Base-by-base conservation (phyloP, 2,797 vertebrate genomes). In the Artibeus lituratus region DNA sequence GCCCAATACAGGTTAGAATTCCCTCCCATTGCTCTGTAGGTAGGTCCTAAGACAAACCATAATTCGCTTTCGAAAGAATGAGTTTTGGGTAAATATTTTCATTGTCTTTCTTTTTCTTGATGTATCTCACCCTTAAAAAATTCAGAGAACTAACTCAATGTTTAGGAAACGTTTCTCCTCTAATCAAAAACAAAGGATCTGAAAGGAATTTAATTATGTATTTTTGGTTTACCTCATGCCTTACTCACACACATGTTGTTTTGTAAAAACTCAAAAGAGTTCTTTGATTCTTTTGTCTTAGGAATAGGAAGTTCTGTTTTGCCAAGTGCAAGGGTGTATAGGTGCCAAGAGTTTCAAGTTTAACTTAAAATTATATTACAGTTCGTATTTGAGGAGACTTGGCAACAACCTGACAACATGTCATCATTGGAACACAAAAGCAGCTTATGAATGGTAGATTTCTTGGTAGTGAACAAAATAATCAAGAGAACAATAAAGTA, bases 361-460 rank as follows among this genome's bases (percentile, higher is more conserved):
- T 90, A 90, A 65, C 74, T 93, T 90, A 89, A 94, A 96, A 96
- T 96, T 94, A 91, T 95, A 65, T 96, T 91, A 87, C n/a, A 90
- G 59, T 42, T 94, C 67, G 57, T 73, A 87, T 96, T 95, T 97
- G 89, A 96, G 84, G 77, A 96, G 96, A 59, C 44, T 78, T 86
- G 86, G 59, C 89, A 84, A 86, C 80, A 97, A 65, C 24, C 39
- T 90, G 76, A 22, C 70, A 85, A 65, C 49, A 51, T 51, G 57
- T 76, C 72, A 94, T 37, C 72, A 70, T 0, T 87, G 78, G 90
- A 67, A 77, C 82, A 90, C 39, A 85, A 96, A 95, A 95, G n/a
- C 55, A 59, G 49, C 39, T 90, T 95, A 35, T 76, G 37, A 95
- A 59, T 22, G n/a, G 90, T 65, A 69, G 15, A 44, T 73, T 95